Percentiles rank a stretch among this genome's conserved stretches.
These are phyloP conservation scores for Peromyscus aztecus DNA, from an alignment of 2,797 vertebrate genomes.

Conservation along the genomic window DNA sequence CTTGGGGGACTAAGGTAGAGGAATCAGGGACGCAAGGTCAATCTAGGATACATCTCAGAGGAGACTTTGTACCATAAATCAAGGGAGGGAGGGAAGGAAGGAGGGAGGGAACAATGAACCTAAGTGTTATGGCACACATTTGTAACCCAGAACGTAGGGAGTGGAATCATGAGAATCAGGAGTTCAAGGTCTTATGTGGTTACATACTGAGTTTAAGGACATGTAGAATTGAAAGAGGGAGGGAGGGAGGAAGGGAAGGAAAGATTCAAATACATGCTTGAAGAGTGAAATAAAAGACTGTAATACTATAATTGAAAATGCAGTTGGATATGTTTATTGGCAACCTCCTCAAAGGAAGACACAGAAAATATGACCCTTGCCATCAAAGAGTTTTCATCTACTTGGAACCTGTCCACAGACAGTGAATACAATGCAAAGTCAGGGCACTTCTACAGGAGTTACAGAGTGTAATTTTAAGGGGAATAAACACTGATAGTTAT, in stretches of 20 bases:
- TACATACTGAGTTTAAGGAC: not conserved
- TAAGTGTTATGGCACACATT: not conserved
- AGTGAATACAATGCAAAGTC: conserved; percentile 23
- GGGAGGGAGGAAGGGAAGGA: not conserved
- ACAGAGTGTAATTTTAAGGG: not conserved
- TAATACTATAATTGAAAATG: conserved; percentile 46
- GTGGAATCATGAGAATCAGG: not conserved
- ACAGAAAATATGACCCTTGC: not conserved
- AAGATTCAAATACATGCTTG: conserved; percentile 23
- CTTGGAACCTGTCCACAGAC: not conserved
- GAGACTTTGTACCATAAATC: not conserved
- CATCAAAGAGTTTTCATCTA: conserved; percentile 55
- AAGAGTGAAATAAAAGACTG: conserved; percentile 49
- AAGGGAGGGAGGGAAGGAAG: not conserved
- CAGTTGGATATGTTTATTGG: conserved; percentile 11
- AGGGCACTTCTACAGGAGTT: not conserved
- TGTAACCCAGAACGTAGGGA: not conserved
- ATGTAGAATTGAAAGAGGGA: not conserved
- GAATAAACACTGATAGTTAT: not conserved
- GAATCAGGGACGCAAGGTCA: not conserved
- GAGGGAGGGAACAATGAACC: not conserved
- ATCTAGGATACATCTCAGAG: not conserved
- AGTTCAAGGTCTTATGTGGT: not conserved
- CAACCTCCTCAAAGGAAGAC: conserved; percentile 31
- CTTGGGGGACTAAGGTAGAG: not conserved